A percentile compares a stretch with the other conserved stretches of the same genome.
Evolutionary conservation across 2,888 invertebrate species (phyloP).

Genomic region (Ligdia adustata): DNA sequence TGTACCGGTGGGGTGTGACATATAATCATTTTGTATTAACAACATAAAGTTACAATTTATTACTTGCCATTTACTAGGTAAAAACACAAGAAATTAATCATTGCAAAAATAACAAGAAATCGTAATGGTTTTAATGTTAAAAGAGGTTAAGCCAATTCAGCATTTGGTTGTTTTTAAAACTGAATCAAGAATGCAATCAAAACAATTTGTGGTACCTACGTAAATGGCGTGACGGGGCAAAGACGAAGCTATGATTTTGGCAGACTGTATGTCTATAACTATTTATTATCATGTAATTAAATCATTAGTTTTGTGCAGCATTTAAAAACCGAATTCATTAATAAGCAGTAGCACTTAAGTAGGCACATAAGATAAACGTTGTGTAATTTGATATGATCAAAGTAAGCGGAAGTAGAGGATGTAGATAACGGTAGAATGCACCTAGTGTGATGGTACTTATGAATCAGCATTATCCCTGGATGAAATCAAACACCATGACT

Average conservation of each 20-base stretch:
- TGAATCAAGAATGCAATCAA: slow-evolving; percentile 37
- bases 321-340: no score
- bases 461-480: slow-evolving; percentile 46
- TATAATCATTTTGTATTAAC: no score
- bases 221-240: slow-evolving; percentile 18
- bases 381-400: no score
- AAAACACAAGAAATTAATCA: slow-evolving; percentile 16
- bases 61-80: no score
- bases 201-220: slow-evolving; percentile 38
- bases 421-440: background rate
- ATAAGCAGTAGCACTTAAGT: no score
- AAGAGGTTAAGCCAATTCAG: slow-evolving; percentile 25
- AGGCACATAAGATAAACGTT: no score
- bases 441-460: background rate
- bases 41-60: no score
- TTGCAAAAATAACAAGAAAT: slow-evolving; percentile 17
- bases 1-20: no score
- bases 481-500: slow-evolving; percentile 52
- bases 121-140: slow-evolving; percentile 8
- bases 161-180: slow-evolving; percentile 36
- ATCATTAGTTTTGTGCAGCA: no score
- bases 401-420: background rate
- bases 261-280: slow-evolving; percentile 34
- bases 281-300: no score
- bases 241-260: slow-evolving; percentile 23